Evolutionary conservation across 30 jellyfish, hydroid and myxozoan genomes (phyloP), one percentile per base, ranked within the genome.

Genomic region (Haliclystus octoradiatus): DNA sequence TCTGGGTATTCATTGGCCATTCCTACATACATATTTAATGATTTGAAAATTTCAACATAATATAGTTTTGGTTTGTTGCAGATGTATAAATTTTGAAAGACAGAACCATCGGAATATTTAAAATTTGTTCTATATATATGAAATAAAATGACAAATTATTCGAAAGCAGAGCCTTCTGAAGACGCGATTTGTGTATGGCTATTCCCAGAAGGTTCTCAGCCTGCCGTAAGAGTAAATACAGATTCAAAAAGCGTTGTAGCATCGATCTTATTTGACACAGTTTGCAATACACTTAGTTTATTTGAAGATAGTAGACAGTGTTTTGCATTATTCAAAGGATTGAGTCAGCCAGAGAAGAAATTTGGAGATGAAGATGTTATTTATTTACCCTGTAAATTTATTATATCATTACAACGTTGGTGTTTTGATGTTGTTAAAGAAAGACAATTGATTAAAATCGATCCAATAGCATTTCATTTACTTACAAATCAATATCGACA

Each of bases 151-250:
- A 40, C 19, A 19, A 19, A 40, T 40, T 19, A 19, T 19, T 40
- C 57, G 14, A 40, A 40, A 19, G 72, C 40, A 3, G 1, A 22
- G 3, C 78, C 92, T 0, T 63, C 71, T 65, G 73, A 72, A 33
- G 24, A 66, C 19, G 68, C 65, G 62, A 63, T 88, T 5, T 75
- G 85, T 27, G 83, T 88, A 14, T 88, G 93, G 89, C 70, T 85
- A 15, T 66, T 88, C 22, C 97, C 97, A 0, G 82, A 63, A 65
- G 97, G 93, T 51, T 79, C 94, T 25, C 72, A 84, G 5, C 97
- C 97, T 7, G 92, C 86, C 4, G 93, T 88, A 24, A 82, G 97
- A 24, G 97, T 88, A 9, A 93, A 88, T 66, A 86, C 71, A 2
- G 72, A 82, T 29, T 33, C 32, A 13, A 82, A 86, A 1, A 70